A percentile compares a stretch with the other conserved stretches of the same genome.
These are phyloP conservation scores for Aporophyla nigra DNA, from an alignment of 2,888 invertebrate genomes.

Conservation along the genomic window DNA sequence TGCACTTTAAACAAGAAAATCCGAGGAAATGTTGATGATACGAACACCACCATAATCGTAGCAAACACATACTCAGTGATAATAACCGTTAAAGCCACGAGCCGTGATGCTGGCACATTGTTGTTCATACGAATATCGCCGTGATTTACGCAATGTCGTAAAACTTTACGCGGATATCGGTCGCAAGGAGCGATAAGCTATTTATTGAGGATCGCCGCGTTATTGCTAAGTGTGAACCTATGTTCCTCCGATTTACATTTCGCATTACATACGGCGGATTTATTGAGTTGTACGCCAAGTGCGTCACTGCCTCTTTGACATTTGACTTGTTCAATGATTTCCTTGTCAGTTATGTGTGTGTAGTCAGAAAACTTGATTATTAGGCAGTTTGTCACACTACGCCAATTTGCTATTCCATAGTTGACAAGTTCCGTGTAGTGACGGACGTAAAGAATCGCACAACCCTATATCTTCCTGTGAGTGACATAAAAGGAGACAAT, in stretches of 20 bases:
- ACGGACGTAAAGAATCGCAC: too few species aligned
- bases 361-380: not conserved
- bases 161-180: slow-evolving; percentile 61
- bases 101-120: slow-evolving; percentile 21
- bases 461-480: too few species aligned
- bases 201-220: slow-evolving; percentile 57
- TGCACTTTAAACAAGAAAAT: not conserved
- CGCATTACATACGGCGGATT: slow-evolving; percentile 31
- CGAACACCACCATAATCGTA: not conserved
- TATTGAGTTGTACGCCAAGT: slow-evolving; percentile 23
- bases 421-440: not conserved
- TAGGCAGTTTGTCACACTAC: not conserved
- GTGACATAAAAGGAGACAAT: too few species aligned
- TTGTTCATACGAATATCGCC: slow-evolving; percentile 38
- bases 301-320: not conserved
- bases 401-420: not conserved
- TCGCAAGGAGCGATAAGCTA: slow-evolving; percentile 57
- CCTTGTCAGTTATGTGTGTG: too few species aligned
- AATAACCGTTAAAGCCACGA: slow-evolving; percentile 50
- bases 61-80: slow-evolving; percentile 24
- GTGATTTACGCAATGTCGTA: slow-evolving; percentile 58
- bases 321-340: slow-evolving; percentile 9
- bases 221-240: slow-evolving; percentile 56
- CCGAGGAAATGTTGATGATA: not conserved
- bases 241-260: slow-evolving; percentile 52